Conservation (phyloP, 2,797 vertebrate genomes). For the Iguana delicatissima region DNA sequence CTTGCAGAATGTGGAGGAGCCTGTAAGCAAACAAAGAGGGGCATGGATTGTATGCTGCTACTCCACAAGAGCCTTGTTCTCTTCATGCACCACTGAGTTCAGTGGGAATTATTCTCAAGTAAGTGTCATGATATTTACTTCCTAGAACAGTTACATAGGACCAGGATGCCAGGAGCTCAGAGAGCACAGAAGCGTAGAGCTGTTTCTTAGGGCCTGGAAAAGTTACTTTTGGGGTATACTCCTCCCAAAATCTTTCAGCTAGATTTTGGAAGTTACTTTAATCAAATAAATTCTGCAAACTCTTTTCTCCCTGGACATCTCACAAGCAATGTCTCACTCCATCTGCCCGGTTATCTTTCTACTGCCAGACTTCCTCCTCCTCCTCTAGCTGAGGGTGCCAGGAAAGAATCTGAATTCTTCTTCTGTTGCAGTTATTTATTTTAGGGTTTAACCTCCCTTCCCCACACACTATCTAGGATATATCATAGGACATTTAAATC, state of each 20-base stretch:
- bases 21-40: background rate
- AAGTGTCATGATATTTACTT: background rate
- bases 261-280: background rate
- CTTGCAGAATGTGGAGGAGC: background rate
- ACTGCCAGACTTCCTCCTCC: background rate
- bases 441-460: background rate
- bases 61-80: background rate
- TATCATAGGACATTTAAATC: constrained; percentile 60
- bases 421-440: too few species aligned
- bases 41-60: background rate
- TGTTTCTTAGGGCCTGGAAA: background rate
- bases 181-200: background rate
- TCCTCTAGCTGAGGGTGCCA: background rate
- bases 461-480: constrained; percentile 57
- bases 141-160: background rate
- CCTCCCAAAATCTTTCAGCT: background rate
- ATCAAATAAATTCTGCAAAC: background rate
- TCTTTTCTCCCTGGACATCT: background rate
- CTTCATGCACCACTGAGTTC: background rate
- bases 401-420: background rate
- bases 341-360: background rate
- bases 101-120: background rate
- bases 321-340: background rate
- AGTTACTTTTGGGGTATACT: background rate
- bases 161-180: background rate